Percentiles rank a stretch among this genome's conserved stretches.
Evolutionary conservation across 2,113 vertebrate genomes (phyloP).

Genomic region (Poecile atricapillus): DNA sequence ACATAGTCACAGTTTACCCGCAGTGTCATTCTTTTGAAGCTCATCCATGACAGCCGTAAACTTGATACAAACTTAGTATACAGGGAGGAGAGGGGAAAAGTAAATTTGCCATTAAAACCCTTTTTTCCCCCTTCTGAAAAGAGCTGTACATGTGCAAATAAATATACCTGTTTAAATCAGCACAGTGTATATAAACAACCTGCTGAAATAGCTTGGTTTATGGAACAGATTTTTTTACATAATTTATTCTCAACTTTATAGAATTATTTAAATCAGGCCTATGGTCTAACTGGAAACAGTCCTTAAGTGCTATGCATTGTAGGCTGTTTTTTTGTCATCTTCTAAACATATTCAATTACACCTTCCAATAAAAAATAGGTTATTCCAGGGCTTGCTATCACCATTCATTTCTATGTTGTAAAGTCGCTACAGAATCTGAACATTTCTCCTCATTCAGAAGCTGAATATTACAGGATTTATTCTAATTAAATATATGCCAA

Average conservation of each 20-base stretch:
- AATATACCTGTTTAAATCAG: not conserved
- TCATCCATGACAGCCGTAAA: not conserved
- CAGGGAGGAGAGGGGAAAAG: not conserved
- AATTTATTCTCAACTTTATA: not conserved
- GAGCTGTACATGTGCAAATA: not conserved
- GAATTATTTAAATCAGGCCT: not conserved
- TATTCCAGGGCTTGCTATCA: not conserved
- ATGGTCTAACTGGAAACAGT: not conserved
- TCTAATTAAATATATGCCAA: not conserved
- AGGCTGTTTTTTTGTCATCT: not conserved
- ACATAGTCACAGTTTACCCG: not conserved
- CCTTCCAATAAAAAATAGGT: not conserved
- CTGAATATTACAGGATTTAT: not conserved
- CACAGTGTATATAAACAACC: not conserved
- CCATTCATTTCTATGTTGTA: not conserved
- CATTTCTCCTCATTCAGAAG: not conserved
- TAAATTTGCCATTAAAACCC: not conserved
- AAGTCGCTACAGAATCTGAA: not conserved
- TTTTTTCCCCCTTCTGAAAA: not conserved
- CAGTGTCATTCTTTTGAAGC: not conserved
- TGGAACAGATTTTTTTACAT: not conserved
- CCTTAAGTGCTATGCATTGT: not conserved
- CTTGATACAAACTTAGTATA: not conserved
- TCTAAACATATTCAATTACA: not conserved
- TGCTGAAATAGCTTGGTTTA: not conserved